Conservation (phyloP, 2,797 vertebrate species). For the Bovichtus diacanthus region DNA sequence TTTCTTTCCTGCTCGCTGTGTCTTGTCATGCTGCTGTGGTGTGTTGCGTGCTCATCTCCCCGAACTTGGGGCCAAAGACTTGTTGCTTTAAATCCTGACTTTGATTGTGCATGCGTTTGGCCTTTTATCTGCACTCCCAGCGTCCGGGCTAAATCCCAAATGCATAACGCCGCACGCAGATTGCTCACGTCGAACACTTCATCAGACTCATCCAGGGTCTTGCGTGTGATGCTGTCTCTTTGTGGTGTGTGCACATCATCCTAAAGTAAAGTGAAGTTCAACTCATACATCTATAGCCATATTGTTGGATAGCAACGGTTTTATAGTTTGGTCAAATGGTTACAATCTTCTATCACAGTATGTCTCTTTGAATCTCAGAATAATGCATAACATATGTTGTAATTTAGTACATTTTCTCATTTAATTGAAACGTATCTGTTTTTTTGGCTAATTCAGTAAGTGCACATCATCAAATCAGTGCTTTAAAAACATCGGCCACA, state of each 20-base stretch:
- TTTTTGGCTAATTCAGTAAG: no score
- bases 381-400: no score
- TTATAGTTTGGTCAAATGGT: no score
- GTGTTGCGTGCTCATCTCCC: not conserved
- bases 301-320: no score
- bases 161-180: constrained; percentile 7
- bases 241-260: constrained; percentile 45
- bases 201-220: constrained; percentile 45
- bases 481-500: no score
- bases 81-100: not conserved
- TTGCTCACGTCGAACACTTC: constrained; percentile 39
- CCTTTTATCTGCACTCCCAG: not conserved
- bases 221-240: constrained; percentile 33
- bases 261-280: no score
- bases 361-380: no score
- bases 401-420: no score
- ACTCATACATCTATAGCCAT: no score
- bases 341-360: no score
- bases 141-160: not conserved
- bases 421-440: no score
- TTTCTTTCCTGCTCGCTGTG: constrained; percentile 17
- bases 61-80: not conserved
- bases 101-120: not conserved
- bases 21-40: not conserved
- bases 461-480: no score